Evolutionary conservation across 2,113 vertebrate genomes (phyloP), one percentile per base, ranked within the genome.

Genomic region (Gallinago undulata): DNA sequence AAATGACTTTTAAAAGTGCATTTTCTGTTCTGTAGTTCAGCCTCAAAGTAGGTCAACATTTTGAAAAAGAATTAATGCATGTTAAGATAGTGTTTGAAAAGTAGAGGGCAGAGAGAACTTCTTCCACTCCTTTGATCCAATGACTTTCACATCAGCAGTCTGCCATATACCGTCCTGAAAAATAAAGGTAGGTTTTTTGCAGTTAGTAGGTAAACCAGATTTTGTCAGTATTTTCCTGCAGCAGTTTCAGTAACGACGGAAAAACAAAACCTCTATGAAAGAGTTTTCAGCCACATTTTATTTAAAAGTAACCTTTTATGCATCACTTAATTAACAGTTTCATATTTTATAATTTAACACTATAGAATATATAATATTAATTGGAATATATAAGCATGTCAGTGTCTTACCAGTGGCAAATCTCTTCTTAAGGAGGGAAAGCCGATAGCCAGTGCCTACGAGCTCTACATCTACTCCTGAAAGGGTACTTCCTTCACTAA

Each of bases 131-230:
- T 93, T 84, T 39, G 78, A 96, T 95, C 63, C 55, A 57, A 85
- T 35, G 89, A 83, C 78, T 93, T 93, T 89, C 83, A 93, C 75
- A 95, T 99, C 98, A 99, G 97, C 98, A 99, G 96, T 99, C 99
- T 57, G 99, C 99, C 99, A 99, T 99, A 88, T 99, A 99, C 37
- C 99, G 98, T 80, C 99, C 99, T 99, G 93, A 68, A 98, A 98
- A 96, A 97, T n/a, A 98, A 67, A 97, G 87, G 48, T 15, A 67
- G 74, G 2, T 67, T 81, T 81, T 93, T 74, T 85, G 43, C 22
- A 84, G 50, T 95, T 89, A 93, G 21, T 24, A 63, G 16, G 39
- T 59, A 64, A 39, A 80, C 9, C 8, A 80, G 63, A 45, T 62
- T 87, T 72, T 82, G n/a, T 67, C 47, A 59, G 3, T 86, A 80